phyloP scores from a whole-genome alignment of 2,888 invertebrate genomes.

The Enchytraeus crypticus region DNA sequence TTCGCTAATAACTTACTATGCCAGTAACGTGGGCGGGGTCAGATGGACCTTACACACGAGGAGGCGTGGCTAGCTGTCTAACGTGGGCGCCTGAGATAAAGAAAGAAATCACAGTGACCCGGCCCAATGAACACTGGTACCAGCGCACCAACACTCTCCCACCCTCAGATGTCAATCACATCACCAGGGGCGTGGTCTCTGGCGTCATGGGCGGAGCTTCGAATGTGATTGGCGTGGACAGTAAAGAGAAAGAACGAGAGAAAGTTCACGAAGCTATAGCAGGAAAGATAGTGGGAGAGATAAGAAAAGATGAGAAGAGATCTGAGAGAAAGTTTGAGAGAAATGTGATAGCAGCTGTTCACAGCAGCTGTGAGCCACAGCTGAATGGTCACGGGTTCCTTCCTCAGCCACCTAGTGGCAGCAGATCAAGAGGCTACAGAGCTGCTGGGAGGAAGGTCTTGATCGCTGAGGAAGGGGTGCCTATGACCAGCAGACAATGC shows the following conservation, averaged over 20 bases:
- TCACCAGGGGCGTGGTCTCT: not conserved
- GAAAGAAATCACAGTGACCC: not conserved
- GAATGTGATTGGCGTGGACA: not conserved
- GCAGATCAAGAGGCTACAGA: too few relatives aligned
- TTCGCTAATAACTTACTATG: too few relatives aligned
- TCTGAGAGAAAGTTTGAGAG: not conserved
- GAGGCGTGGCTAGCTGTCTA: slow-evolving; percentile 1
- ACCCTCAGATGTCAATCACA: not conserved
- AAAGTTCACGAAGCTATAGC: not conserved
- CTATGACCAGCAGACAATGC: too few relatives aligned
- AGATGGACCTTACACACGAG: not conserved
- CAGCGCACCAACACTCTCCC: not conserved
- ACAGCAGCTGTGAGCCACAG: too few relatives aligned
- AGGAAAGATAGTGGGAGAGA: not conserved
- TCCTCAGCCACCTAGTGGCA: too few relatives aligned
- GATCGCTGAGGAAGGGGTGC: too few relatives aligned
- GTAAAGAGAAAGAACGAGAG: not conserved
- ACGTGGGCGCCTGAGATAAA: not conserved
- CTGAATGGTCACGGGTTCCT: too few relatives aligned
- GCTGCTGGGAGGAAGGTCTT: too few relatives aligned
- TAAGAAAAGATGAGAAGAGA: not conserved
- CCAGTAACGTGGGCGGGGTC: not conserved
- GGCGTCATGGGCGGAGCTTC: not conserved
- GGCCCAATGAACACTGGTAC: not conserved
- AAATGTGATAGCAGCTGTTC: too few relatives aligned